phyloP scores from a whole-genome alignment of 1,140 invertebrate genomes.

The Apis mellifera region DNA sequence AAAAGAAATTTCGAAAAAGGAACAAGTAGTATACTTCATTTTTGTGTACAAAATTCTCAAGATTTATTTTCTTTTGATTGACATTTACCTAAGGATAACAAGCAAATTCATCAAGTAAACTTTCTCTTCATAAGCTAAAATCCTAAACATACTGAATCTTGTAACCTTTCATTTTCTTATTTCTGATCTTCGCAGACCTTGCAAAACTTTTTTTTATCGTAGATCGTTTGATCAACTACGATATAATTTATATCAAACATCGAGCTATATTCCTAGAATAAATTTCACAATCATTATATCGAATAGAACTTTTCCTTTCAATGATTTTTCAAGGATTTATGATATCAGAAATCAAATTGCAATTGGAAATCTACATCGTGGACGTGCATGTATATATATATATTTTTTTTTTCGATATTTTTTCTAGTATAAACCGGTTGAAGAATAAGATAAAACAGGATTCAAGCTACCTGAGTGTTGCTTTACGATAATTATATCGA shows the following conservation, averaged over 20 bases:
- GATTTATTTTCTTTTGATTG: not conserved
- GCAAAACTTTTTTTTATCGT: not conserved
- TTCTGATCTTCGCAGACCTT: not conserved
- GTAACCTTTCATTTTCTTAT: not conserved
- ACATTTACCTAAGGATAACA: not conserved
- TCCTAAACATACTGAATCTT: not conserved
- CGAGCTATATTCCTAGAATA: not conserved
- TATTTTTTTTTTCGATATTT: not conserved
- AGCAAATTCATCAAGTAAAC: not conserved
- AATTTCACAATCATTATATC: not conserved
- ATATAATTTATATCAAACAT: not conserved
- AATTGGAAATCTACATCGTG: not conserved
- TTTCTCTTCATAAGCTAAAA: not conserved
- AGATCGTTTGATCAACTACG: not conserved
- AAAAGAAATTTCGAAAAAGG: not conserved
- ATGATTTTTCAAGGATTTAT: not conserved
- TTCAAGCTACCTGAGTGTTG: not conserved
- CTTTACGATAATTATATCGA: not conserved
- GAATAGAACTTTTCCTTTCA: not conserved
- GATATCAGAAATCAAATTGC: constrained; percentile 6
- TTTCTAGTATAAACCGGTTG: constrained; percentile 1
- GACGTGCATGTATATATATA: not conserved
- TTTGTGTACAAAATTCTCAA: not conserved
- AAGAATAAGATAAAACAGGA: constrained; percentile 5
- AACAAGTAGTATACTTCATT: not conserved